Conservation (phyloP, 2,888 invertebrate genomes). For the Halictus quadricinctus region DNA sequence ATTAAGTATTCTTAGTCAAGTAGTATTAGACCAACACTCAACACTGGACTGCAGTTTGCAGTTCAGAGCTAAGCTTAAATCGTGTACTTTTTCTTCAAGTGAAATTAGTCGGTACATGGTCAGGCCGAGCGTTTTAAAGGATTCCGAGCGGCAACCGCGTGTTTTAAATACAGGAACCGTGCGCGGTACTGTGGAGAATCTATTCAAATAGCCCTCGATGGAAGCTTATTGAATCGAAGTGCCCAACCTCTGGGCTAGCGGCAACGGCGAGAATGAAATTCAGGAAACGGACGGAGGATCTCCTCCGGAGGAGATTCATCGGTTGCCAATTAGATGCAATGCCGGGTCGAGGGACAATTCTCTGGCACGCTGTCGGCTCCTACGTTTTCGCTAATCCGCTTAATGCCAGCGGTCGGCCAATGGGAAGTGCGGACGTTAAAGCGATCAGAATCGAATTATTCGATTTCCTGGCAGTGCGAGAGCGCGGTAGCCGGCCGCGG, state of each 20-base stretch:
- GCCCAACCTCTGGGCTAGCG: background rate
- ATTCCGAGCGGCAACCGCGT: background rate
- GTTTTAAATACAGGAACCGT: background rate
- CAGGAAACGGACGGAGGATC: constrained; percentile 41
- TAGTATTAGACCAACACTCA: background rate
- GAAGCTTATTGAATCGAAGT: constrained; percentile 10
- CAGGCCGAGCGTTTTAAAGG: background rate
- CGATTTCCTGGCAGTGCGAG: constrained; percentile 60
- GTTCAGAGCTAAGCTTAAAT: background rate
- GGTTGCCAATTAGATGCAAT: constrained; percentile 65
- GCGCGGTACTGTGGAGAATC: background rate
- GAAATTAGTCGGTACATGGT: background rate
- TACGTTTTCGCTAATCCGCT: constrained; percentile 72
- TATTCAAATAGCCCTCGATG: background rate
- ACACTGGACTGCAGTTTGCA: background rate
- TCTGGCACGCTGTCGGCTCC: constrained; percentile 52
- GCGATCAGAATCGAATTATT: constrained; percentile 69
- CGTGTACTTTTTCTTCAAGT: background rate
- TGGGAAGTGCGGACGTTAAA: constrained; percentile 62
- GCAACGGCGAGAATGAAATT: constrained; percentile 43
- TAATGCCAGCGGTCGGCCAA: constrained; percentile 58
- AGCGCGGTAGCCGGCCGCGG: constrained; percentile 1
- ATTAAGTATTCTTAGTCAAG: background rate
- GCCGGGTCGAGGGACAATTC: constrained; percentile 59
- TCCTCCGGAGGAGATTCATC: constrained; percentile 52